Evolutionary conservation across 2,113 vertebrate genomes (phyloP), one percentile per base, ranked within the genome.

Genomic region (Bujurquina vittata): DNA sequence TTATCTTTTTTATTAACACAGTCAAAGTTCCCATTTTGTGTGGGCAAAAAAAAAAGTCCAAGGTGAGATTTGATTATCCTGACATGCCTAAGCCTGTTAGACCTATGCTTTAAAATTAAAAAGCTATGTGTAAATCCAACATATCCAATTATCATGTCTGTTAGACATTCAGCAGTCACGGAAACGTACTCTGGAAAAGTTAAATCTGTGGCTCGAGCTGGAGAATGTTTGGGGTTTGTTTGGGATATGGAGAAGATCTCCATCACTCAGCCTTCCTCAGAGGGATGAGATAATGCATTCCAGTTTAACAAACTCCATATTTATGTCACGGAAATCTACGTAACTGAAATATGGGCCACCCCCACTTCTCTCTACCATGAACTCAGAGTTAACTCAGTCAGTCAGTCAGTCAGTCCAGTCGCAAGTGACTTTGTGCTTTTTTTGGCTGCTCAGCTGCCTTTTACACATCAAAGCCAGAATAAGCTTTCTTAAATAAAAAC

Each of bases 251-350:
- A 80, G 56, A 79, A 76, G 77, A 86, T 52, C 61, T 23, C 3
- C 7, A 78, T 60, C 75, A 40, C 14, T 18, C 37, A 31, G 4
- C 10, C 22, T 61, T 83, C 87, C 67, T 72, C 62, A 2, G 74
- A 83, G 79, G 81, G 78, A 91, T 93, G 88, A 94, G 85, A 86
- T 84, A 84, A 94, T 67, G 10, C 87, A 92, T 92, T 94, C 91
- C 83, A 73, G 9, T 46, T 3, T 75, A 79, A 83, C 67, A 29
- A 29, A 62, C 73, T 58, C 78, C 89, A 84, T 20, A 75, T 57
- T 7, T 7, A 10, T 12, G 49, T 69, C 3, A 5, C n/a, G 63
- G 79, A 80, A 83, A 85, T 76, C 52, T 3, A 69, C 6, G 17
- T 83, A 59, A 79, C 33, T 31, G 37, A 77, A 59, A 49, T 40